These are phyloP conservation scores for Merluccius polli DNA, from an alignment of 2,797 vertebrate genomes.

Conservation along the genomic window DNA sequence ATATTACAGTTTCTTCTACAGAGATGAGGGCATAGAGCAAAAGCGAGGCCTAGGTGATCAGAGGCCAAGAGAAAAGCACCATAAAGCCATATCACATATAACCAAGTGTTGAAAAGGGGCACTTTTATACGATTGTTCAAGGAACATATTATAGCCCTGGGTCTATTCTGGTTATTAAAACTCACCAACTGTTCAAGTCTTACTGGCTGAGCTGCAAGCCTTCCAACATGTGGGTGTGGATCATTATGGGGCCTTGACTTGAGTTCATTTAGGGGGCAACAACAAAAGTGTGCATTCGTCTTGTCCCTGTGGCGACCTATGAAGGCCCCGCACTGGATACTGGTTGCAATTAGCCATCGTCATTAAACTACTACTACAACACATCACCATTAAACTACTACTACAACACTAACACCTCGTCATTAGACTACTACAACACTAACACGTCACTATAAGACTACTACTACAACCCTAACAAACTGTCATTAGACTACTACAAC, in stretches of 20 bases:
- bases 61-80: neutral
- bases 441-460: conserved; percentile 33
- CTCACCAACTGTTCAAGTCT: neutral
- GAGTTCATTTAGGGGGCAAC: neutral
- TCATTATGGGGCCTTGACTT: conserved; percentile 7
- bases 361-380: conserved; percentile 35
- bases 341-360: conserved; percentile 48
- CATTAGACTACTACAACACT: too few species aligned
- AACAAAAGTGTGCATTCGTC: neutral
- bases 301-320: conserved; percentile 26
- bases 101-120: neutral
- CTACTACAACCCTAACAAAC: neutral
- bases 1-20: neutral
- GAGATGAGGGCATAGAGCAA: neutral
- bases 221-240: conserved; percentile 5
- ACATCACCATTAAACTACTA: conserved; percentile 24
- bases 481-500: too few species aligned
- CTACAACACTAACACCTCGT: neutral
- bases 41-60: neutral
- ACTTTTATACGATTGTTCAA: neutral
- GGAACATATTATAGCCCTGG: neutral
- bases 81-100: neutral
- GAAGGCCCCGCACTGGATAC: conserved; percentile 18
- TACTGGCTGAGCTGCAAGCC: neutral
- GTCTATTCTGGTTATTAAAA: neutral